Evolutionary conservation across 2,797 vertebrate species (phyloP), one percentile per base, ranked within the genome.

Genomic region (Rhinoraja longicauda): DNA sequence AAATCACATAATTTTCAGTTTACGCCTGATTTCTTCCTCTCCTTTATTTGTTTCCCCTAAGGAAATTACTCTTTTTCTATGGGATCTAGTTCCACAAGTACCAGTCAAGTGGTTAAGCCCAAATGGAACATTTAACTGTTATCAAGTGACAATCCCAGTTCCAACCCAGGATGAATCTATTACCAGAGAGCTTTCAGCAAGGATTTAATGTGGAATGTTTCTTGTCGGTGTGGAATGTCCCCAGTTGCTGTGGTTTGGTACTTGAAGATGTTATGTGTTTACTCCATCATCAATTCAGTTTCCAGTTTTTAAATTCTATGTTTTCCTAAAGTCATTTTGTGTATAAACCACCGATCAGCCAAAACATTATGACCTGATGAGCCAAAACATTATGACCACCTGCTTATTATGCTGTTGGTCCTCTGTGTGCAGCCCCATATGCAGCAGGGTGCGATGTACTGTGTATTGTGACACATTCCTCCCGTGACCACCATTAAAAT

Each of bases 241-340:
- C 17, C 6, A 19, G 57, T 62, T 62, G 57, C 29, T 67, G 59
- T 45, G 17, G 7, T 19, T 26, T 32, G 64, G 5, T 36, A 64
- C 84, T 36, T 64, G n/a, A 64, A 88, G 64, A 88, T 88, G 59
- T 59, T 24, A 84, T 86, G 57, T 64, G n/a, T 64, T 88, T 88
- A 32, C n/a, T 67, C 29, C 8, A 7, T 88, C 7, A 36, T 32
- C 59, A 88, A 88, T 32, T 64, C 21, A 19, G n/a, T 88, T 88
- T 67, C 19, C 84, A 8, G 15, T n/a, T 88, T 88, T 88, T 64
- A 21, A 5, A 10, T 88, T 36, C 29, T 4, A 21, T 7, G 57
- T n/a, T 64, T 59, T 64, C n/a, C n/a, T 86, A n/a, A 64, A 86
- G 57, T 13, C 26, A 62, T 57, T n/a, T n/a, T n/a, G n/a, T n/a